Conservation (phyloP, 2,113 vertebrate species). For the Rhinopithecus roxellana region DNA sequence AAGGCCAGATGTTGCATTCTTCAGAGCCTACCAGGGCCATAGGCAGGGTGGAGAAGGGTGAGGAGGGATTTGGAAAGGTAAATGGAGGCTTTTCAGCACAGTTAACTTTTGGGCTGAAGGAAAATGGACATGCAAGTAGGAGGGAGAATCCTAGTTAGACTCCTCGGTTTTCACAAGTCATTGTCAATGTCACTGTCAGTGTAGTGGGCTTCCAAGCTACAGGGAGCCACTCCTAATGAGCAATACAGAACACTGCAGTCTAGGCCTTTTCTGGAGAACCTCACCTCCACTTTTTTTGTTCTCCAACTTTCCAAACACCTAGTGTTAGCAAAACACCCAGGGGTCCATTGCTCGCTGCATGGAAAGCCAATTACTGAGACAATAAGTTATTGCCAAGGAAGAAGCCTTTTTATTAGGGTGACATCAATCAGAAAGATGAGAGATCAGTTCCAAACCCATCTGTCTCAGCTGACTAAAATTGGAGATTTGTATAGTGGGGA, state of each 20-base stretch:
- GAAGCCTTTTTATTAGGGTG: too few relatives aligned
- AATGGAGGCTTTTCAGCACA: background rate
- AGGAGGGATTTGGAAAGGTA: too few relatives aligned
- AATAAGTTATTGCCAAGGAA: too few relatives aligned
- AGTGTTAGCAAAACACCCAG: too few relatives aligned
- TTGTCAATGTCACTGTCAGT: background rate
- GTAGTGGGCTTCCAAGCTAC: rapidly evolving
- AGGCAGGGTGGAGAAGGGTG: background rate
- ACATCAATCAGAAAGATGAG: too few relatives aligned
- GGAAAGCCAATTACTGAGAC: too few relatives aligned
- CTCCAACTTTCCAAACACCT: background rate
- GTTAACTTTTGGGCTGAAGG: background rate
- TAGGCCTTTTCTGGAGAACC: background rate
- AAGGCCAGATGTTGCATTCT: background rate
- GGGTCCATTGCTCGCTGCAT: too few relatives aligned
- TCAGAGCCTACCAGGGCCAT: background rate
- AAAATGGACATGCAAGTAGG: background rate
- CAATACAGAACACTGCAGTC: background rate
- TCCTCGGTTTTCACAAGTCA: background rate
- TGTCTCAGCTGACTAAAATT: too few relatives aligned
- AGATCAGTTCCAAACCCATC: too few relatives aligned
- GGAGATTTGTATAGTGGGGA: too few relatives aligned
- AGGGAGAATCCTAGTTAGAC: background rate
- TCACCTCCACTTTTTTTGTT: rapidly evolving
- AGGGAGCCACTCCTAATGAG: background rate